Evolutionary conservation across 2,888 invertebrate species (phyloP), one percentile per base, ranked within the genome.

Genomic region (Chloroclystis v-ata): DNA sequence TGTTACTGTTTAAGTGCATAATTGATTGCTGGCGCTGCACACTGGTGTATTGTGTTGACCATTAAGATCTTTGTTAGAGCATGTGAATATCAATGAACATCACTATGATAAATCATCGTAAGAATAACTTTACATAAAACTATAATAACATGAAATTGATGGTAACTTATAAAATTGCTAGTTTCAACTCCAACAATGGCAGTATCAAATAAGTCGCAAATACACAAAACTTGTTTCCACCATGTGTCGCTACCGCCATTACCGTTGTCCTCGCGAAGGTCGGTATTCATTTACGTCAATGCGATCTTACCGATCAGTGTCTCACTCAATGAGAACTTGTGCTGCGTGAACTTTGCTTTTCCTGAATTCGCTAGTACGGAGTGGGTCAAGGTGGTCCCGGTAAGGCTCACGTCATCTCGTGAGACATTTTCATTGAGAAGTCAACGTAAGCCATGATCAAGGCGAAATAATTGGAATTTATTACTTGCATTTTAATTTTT

Each of bases 241-340:
- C 59, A 62, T 62, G 44, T 59, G 57, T 35, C 50, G 44, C 56
- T 35, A 35, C 20, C 53, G 57, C 52, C 58, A 45, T 60, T 72
- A 70, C 72, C 35, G 1, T 26, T 56, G 75, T 72, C 83, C 84
- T 80, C 69, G 62, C 46, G 63, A 75, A 80, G 82, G 84, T 81
- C 80, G 69, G 29, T 63, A 43, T 46, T 50, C 45, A 49, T 44
- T 43, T 40, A 43, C 46, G 50, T 47, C 50, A 47, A 47, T 43
- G 43, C 24, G 39, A 49, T 45, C 42, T 41, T 40, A 10, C 40
- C 38, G 49, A 46, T 43, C 46, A 33, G 30, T 28, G 28, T 35
- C 42, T 41, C 45, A 41, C 20, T 50, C 46, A 41, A 41, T 43
- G 46, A 6, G n/a, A 46, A 40, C 50, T 40, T 29, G 50, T 49